phyloP scores from a whole-genome alignment of 1,140 invertebrate species.

The Ditylenchus dipsaci region DNA sequence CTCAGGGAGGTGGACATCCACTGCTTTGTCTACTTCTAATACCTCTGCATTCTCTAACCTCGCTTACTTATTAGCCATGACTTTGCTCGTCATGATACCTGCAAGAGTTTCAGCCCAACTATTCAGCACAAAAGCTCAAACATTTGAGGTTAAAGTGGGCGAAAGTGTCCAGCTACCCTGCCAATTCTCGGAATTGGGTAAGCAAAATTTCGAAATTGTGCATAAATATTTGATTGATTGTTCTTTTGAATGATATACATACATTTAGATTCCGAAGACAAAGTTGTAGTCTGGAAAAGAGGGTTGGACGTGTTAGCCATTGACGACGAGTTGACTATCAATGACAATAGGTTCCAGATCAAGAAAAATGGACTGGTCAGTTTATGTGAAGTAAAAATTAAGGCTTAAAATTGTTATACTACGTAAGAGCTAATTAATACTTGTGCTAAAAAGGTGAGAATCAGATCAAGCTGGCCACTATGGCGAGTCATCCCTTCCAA shows the following conservation, averaged over 20 bases:
- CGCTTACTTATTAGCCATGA: too few species aligned
- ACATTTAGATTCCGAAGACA: conserved; percentile 16
- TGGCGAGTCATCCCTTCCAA: too few species aligned
- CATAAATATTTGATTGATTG: neutral
- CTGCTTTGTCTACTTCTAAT: too few species aligned
- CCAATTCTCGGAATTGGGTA: conserved; percentile 6
- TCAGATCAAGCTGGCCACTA: too few species aligned
- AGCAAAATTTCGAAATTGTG: neutral
- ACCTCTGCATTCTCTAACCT: too few species aligned
- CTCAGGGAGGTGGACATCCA: too few species aligned
- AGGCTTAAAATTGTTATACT: too few species aligned
- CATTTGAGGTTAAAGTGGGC: conserved; percentile 3
- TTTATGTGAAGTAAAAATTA: too few species aligned
- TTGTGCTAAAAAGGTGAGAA: too few species aligned
- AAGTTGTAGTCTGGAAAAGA: conserved; percentile 21
- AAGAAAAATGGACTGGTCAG: conserved; percentile 16
- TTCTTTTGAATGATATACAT: neutral
- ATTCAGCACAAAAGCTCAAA: neutral
- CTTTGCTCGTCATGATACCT: too few species aligned
- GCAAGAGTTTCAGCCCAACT: neutral
- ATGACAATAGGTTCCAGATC: conserved; percentile 15
- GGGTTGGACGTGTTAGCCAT: conserved; percentile 11
- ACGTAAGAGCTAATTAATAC: too few species aligned
- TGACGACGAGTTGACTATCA: conserved; percentile 10
- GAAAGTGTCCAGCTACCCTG: conserved; percentile 2